Evolutionary conservation across 2,797 vertebrate genomes (phyloP), one percentile per base, ranked within the genome.

Genomic region (Hippoglossus hippoglossus): DNA sequence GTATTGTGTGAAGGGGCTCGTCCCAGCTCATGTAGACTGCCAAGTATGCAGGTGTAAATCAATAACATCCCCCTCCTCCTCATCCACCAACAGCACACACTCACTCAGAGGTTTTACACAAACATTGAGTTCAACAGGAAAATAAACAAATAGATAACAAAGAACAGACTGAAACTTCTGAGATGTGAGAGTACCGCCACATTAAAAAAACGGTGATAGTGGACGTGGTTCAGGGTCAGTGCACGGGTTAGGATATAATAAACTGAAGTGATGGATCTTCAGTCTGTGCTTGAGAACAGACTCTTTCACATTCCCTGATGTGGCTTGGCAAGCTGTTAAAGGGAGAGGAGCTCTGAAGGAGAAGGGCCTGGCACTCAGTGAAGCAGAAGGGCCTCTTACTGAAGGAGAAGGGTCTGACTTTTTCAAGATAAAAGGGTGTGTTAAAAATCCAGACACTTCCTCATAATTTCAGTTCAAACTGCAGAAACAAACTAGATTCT

Each of bases 21-120:
- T 81, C 73, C 83, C 68, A 75, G 61, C 39, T 69, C 5, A 80
- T 88, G 75, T 87, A 83, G 85, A 85, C 84, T 67, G 56, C 83
- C 83, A 93, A 87, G 85, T 78, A 89, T 87, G 84, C 74, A 87
- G 81, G 80, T 87, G 79, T 89, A 87, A 89, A 84, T 86, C 82
- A 88, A 89, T 87, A 88, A 28, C 13, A 25, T 15, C 28, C 41
- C 12, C 4, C n/a, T 16, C 53, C 12, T 6, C 25, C 18, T 9
- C 26, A 56, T 18, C 19, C 65, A 46, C 2, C 26, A 55, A 41
- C 49, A 54, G 24, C 24, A 58, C 49, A 19, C 63, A 71, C 73
- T 66, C 11, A 26, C 61, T 26, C 62, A 31, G 25, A 26, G 15
- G 34, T 11, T 36, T 36, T 36, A 28, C 44, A 46, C 44, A 15